phyloP scores from a whole-genome alignment of 2,113 vertebrate species.

The Centrocercus urophasianus region DNA sequence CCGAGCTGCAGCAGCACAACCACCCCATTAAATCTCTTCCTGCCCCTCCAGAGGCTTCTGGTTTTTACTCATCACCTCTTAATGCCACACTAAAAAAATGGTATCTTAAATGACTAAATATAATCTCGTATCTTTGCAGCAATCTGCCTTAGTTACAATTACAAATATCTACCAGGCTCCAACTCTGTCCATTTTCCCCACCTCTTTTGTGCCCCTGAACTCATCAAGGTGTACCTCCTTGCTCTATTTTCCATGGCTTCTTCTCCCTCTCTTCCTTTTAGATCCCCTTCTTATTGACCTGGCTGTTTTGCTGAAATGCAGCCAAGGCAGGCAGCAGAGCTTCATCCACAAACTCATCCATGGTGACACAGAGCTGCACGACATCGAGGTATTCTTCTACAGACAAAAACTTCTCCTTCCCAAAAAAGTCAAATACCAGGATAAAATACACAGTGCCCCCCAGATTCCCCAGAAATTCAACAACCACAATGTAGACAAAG shows the following conservation, averaged over 20 bases:
- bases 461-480: neutral
- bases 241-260: neutral
- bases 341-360: neutral
- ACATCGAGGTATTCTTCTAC: neutral
- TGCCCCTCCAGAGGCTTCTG: neutral
- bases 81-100: neutral
- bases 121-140: neutral
- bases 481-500: neutral
- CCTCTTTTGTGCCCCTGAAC: neutral
- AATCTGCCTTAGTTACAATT: neutral
- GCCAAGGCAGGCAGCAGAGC: neutral
- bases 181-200: neutral
- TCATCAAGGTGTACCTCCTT: neutral
- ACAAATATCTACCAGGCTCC: neutral
- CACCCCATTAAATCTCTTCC: neutral
- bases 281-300: neutral
- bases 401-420: constrained; percentile 10
- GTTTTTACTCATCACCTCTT: neutral
- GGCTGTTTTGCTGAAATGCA: neutral
- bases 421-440: neutral
- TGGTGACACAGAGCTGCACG: neutral
- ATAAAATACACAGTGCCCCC: neutral
- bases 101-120: neutral
- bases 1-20: neutral
- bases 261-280: neutral